A percentile compares a stretch with the other conserved stretches of the same genome.
phyloP scores from a whole-genome alignment of 2,888 invertebrate genomes.

The Syrista parreyssii region DNA sequence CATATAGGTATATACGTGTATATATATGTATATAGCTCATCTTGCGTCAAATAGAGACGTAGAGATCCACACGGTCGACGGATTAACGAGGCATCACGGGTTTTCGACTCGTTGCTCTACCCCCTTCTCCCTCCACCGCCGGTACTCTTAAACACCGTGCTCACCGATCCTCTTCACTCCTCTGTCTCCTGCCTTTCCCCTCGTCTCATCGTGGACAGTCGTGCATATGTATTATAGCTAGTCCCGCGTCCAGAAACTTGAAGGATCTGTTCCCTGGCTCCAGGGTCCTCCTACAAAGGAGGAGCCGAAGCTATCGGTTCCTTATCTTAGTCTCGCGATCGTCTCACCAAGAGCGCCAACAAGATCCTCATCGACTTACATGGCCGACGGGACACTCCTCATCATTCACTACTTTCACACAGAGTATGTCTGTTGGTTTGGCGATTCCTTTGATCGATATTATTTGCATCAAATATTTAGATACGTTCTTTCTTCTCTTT shows the following conservation, averaged over 20 bases:
- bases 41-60: constrained; percentile 33
- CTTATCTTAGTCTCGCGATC: constrained; percentile 45
- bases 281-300: not conserved
- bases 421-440: not conserved
- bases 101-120: constrained; percentile 14
- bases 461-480: not conserved
- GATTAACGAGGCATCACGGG: constrained; percentile 36
- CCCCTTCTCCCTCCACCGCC: not conserved
- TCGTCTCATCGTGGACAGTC: not conserved
- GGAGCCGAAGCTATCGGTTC: constrained; percentile 15
- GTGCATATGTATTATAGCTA: not conserved
- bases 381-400: constrained; percentile 37
- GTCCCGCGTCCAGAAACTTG: not conserved
- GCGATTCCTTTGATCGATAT: not conserved
- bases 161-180: not conserved
- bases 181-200: not conserved
- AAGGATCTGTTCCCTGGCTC: not conserved
- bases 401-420: constrained; percentile 31
- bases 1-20: not conserved
- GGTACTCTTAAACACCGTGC: no score
- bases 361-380: constrained; percentile 18
- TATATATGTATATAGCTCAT: constrained; percentile 13
- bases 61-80: constrained; percentile 10
- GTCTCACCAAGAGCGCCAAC: constrained; percentile 17
- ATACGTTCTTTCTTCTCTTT: not conserved